Base-by-base conservation (phyloP, 1,140 invertebrate genomes). In the Dufourea novaeangliae region DNA sequence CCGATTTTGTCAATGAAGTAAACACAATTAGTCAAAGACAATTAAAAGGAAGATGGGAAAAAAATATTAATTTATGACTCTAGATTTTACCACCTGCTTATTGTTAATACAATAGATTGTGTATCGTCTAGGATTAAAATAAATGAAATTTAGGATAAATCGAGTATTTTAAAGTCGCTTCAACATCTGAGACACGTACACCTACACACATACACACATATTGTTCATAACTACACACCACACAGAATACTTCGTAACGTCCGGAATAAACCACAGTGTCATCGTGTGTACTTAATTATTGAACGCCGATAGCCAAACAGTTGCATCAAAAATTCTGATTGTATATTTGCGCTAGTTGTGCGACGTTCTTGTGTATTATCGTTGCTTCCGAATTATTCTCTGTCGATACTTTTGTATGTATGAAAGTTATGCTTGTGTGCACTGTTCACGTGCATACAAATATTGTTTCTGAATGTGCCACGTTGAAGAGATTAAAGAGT, bases 361-460 rank as follows among this genome's bases (percentile, higher is more conserved):
- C 73, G 50, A 75, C 73, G 64, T 75, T 75, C 73, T 57, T 75
- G 73, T 75, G 73, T 75, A 75, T 75, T 75, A 75, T 75, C 73
- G 73, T 75, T 68, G 73, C 73, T 75, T 75, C 44, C 68, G 52
- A 68, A 37, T 34, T 75, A 46, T 34, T 75, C 73, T 75, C 73
- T 75, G 73, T 75, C 73, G 64, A 75, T 75, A 75, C 73, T 68
- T 68, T 75, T 75, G 64, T 75, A 68, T 75, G 73, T 75, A 75
- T 75, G 73, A 57, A 50, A 75, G 73, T 69, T 69, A 44, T 75
- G 73, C 73, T 75, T 75, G 73, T 75, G 73, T 75, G 73, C 73
- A 75, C 73, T 25, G 72, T 75, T 75, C 34, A 54, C 73, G 64
- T 75, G 73, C 73, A 75, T 75, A 75, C 73, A 75, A 69, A 75